Conservation (phyloP, 2,888 invertebrate genomes). For the Tetropium fuscum region DNA sequence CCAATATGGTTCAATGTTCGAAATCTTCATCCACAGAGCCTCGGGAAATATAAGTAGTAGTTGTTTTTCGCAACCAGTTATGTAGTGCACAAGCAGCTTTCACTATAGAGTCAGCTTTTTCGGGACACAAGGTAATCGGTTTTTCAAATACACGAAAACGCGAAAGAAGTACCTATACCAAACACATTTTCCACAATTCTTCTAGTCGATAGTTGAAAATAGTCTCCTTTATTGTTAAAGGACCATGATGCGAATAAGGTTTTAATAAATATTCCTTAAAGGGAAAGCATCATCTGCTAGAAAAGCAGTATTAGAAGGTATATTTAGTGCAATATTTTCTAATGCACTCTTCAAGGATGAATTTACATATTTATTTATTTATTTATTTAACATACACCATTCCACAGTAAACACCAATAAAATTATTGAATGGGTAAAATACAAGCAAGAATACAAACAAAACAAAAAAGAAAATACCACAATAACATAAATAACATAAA, state of each 20-base stretch:
- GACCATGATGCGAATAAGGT: background rate
- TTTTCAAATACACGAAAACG: background rate
- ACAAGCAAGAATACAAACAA: too few relatives aligned
- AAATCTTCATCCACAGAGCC: background rate
- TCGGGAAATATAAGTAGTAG: background rate
- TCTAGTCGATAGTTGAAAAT: background rate
- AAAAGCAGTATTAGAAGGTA: background rate
- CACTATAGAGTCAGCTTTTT: background rate
- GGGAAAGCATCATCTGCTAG: conserved; percentile 13
- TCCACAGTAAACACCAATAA: too few relatives aligned
- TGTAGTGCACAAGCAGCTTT: background rate
- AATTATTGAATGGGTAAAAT: too few relatives aligned
- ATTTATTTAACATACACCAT: too few relatives aligned
- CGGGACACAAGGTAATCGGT: conserved; percentile 1
- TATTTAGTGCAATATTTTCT: background rate
- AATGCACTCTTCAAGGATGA: background rate
- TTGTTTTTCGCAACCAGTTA: background rate
- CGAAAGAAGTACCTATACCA: background rate
- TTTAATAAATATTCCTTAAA: conserved; percentile 1
- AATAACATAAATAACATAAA: too few relatives aligned
- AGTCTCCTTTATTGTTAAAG: conserved; percentile 6
- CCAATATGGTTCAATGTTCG: conserved; percentile 11
- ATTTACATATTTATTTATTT: too few relatives aligned
- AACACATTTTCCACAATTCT: background rate
- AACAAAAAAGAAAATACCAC: too few relatives aligned